These are phyloP conservation scores for Bimastos eiseni DNA, from an alignment of 2,888 invertebrate species.

Conservation along the genomic window DNA sequence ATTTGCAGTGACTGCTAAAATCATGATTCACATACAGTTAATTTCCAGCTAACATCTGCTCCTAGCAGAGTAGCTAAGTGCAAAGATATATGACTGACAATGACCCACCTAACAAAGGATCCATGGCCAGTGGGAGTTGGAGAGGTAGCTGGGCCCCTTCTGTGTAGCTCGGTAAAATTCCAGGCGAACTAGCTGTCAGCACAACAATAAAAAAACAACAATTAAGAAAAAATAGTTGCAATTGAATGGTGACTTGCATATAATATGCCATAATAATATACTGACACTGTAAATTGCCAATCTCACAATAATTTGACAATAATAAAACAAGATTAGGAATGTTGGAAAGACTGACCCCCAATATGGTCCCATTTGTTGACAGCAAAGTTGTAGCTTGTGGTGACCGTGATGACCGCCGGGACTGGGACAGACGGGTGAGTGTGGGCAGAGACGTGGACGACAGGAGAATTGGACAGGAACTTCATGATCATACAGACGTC, in stretches of 20 bases:
- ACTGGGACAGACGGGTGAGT: constrained; percentile 72
- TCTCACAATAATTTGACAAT: not conserved
- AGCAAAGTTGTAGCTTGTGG: constrained; percentile 93
- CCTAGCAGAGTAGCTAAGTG: not conserved
- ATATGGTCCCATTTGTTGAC: constrained; percentile 85
- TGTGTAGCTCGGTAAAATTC: constrained; percentile 43
- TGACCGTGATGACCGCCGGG: constrained; percentile 76
- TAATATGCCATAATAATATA: not conserved
- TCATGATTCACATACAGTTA: not conserved
- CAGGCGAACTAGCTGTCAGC: constrained; percentile 38
- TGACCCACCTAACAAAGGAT: constrained; percentile 85
- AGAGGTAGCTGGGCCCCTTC: constrained; percentile 62
- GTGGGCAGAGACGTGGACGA: constrained; percentile 96
- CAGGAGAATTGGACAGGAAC: constrained; percentile 95
- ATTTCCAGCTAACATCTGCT: not conserved
- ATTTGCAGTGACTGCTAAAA: not conserved
- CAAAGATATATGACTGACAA: not conserved
- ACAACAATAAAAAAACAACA: not conserved
- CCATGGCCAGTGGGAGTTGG: constrained; percentile 89
- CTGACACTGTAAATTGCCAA: not conserved
- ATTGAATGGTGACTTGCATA: no score
- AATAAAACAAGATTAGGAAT: not conserved
- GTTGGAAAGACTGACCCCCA: constrained; percentile 36
- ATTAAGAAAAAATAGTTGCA: not conserved
- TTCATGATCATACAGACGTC: constrained; percentile 98